Evolutionary conservation across 2,888 invertebrate species (phyloP).

Genomic region (Callosobruchus maculatus): DNA sequence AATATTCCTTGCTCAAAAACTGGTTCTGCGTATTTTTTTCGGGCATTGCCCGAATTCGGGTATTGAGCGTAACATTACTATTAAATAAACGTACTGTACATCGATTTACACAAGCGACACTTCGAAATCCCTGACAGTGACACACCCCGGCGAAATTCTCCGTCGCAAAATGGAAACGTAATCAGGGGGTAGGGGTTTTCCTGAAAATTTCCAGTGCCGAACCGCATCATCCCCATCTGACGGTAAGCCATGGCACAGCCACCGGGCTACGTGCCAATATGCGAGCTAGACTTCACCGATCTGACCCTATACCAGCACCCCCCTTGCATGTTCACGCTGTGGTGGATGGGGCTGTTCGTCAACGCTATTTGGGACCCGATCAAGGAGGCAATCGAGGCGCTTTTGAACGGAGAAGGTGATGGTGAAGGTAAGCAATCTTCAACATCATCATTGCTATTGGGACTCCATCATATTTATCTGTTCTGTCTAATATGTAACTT

Average conservation of each 20-base stretch:
- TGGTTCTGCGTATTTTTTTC: no score
- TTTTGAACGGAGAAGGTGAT: conserved; percentile 2
- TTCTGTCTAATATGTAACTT: no score
- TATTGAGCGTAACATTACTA: no score
- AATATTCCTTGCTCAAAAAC: no score
- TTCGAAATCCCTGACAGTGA: background rate
- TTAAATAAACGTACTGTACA: background rate
- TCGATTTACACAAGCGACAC: background rate
- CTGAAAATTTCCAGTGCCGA: background rate
- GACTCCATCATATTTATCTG: no score
- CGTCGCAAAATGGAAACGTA: background rate
- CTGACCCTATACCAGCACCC: conserved; percentile 25
- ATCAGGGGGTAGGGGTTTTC: background rate
- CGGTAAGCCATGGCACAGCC: conserved; percentile 3
- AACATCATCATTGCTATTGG: no score
- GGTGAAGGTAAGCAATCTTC: conserved; percentile 3
- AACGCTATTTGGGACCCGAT: conserved; percentile 13
- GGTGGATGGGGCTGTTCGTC: conserved; percentile 18
- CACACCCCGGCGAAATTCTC: background rate
- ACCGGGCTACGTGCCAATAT: conserved; percentile 6
- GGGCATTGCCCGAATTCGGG: no score
- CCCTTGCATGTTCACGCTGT: conserved; percentile 25
- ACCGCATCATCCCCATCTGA: background rate
- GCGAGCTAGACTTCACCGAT: conserved; percentile 9
- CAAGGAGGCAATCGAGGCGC: conserved; percentile 7